Percentiles rank a stretch among this genome's conserved stretches.
Conservation (phyloP, 1,140 invertebrate genomes). For the Ditylenchus dipsaci region DNA sequence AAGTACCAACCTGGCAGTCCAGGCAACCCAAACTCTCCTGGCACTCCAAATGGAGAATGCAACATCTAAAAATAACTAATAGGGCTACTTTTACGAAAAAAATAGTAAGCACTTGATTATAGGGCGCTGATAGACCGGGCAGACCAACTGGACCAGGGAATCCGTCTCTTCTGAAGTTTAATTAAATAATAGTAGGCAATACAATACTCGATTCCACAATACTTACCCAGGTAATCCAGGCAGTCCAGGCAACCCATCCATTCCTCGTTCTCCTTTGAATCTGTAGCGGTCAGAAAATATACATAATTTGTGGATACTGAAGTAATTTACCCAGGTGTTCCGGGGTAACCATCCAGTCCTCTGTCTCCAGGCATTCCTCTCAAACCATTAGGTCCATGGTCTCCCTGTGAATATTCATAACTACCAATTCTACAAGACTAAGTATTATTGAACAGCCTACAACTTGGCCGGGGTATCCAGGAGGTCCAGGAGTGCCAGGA, state of each 20-base stretch:
- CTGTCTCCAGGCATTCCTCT: conserved; percentile 3
- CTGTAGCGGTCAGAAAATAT: too few species aligned
- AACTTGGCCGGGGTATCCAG: conserved; percentile 24
- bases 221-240: conserved; percentile 40
- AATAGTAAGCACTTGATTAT: background rate
- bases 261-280: conserved; percentile 3
- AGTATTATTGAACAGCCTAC: background rate
- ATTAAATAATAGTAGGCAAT: too few species aligned
- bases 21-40: conserved; percentile 5
- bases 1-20: conserved; percentile 6
- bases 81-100: background rate
- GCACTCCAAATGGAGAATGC: background rate
- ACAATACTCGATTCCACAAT: too few species aligned
- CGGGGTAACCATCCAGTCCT: conserved; percentile 13
- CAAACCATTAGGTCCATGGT: background rate
- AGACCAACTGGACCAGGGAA: conserved; percentile 13
- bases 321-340: conserved; percentile 19
- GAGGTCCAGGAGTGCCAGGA: conserved; percentile 35
- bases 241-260: conserved; percentile 16
- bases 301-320: conserved; percentile 15
- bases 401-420: background rate
- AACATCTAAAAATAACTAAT: background rate
- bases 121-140: background rate
- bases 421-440: background rate
- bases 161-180: conserved; percentile 8